Evolutionary conservation across 1,140 invertebrate species (phyloP).

Genomic region (Lasioglossum baleicum): DNA sequence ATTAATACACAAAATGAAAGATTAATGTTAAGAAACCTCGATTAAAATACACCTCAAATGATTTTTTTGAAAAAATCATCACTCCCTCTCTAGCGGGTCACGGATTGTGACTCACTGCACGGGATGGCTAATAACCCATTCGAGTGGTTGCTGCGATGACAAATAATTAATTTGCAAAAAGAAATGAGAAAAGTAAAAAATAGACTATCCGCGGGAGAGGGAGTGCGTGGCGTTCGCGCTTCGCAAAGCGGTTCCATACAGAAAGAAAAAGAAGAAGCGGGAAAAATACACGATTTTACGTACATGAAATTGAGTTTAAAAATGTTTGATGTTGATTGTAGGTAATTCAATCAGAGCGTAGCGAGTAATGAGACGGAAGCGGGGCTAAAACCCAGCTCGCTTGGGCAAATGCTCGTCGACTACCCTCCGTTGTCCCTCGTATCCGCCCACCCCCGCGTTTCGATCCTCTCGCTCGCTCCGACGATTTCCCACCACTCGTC

Average conservation of each 20-base stretch:
- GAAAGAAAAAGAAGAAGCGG: slow-evolving; percentile 53
- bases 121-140: too few relatives aligned
- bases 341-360: slow-evolving; percentile 73
- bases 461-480: slow-evolving; percentile 19
- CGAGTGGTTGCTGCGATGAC: too few relatives aligned
- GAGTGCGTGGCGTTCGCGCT: slow-evolving; percentile 36
- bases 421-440: slow-evolving; percentile 36
- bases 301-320: slow-evolving; percentile 73
- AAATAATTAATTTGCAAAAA: slow-evolving; percentile 19
- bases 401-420: slow-evolving; percentile 66
- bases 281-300: slow-evolving; percentile 57
- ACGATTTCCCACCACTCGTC: slow-evolving; percentile 20
- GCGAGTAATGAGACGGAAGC: slow-evolving; percentile 74
- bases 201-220: slow-evolving; percentile 12
- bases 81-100: too few relatives aligned
- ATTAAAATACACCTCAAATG: too few relatives aligned
- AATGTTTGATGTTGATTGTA: slow-evolving; percentile 75
- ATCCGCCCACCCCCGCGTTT: slow-evolving; percentile 18
- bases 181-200: slow-evolving; percentile 20
- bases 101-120: too few relatives aligned
- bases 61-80: too few relatives aligned
- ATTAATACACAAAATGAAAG: too few relatives aligned
- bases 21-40: too few relatives aligned
- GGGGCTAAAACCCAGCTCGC: slow-evolving; percentile 62
- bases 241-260: slow-evolving; percentile 60